Evolutionary conservation across 2,797 vertebrate genomes (phyloP), one percentile per base, ranked within the genome.

Genomic region (Chromobotia macracanthus): DNA sequence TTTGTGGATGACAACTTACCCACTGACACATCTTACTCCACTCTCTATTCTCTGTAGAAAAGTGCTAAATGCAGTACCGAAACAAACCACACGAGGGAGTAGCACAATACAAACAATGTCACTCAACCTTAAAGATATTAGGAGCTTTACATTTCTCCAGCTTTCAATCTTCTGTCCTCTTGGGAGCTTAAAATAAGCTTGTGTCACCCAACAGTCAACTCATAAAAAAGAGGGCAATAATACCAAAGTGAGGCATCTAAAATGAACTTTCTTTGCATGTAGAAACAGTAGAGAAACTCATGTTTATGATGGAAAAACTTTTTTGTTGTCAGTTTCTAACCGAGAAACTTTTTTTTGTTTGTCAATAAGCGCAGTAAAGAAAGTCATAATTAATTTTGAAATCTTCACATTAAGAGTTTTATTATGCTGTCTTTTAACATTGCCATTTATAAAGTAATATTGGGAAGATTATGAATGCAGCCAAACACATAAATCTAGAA

Each of bases 401-500:
- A 50, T 23, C 76, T 79, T 64, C 41, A 16, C 67, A 44, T 81
- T 78, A 25, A 84, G 53, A 83, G 80, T 75, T 85, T 82, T 82
- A 82, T 71, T 66, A 61, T 84, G 88, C 85, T 86, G 89, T 82
- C n/a, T n/a, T n/a, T n/a, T n/a, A n/a, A n/a, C n/a, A n/a, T n/a
- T n/a, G n/a, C 77, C 12, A 13, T 60, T 25, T 21, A 50, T 46
- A 38, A 70, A 73, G 28, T 46, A 44, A 72, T 23, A 44, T 68
- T 60, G 51, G 23, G 50, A 21, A 73, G 41, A 73, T 72, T 72
- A 44, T 31, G 21, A 51, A 50, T 35, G 18, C 60, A 68, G 75
- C 12, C 70, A 61, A 55, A 53, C 12, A 44, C 25, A 35, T n/a
- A 74, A 78, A 55, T 63, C 28, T 46, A n/a, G 21, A 77, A 23